Conservation (phyloP, 1,140 invertebrate species). For the Condylostylus longicornis region DNA sequence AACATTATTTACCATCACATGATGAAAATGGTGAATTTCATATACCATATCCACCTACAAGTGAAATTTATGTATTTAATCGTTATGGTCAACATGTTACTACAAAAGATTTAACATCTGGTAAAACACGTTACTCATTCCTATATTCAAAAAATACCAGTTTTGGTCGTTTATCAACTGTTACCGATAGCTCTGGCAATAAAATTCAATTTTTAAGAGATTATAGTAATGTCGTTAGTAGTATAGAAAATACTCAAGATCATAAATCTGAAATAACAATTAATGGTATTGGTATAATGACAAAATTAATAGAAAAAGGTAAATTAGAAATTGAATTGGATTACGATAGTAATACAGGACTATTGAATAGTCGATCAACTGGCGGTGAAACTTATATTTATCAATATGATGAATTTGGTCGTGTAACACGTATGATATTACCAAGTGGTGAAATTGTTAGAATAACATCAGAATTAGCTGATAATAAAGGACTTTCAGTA, state of each 20-base stretch:
- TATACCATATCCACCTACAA: slow-evolving; percentile 76
- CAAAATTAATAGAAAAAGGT: slow-evolving; percentile 65
- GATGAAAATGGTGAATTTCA: slow-evolving; percentile 84
- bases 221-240: slow-evolving; percentile 76
- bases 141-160: slow-evolving; percentile 93
- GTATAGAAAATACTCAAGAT: slow-evolving; percentile 86
- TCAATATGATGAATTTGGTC: slow-evolving; percentile 72
- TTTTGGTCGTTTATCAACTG: slow-evolving; percentile 82
- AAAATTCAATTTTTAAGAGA: slow-evolving; percentile 83
- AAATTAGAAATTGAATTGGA: slow-evolving; percentile 67
- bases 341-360: slow-evolving; percentile 66
- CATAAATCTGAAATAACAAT: slow-evolving; percentile 81
- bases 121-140: slow-evolving; percentile 84
- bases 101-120: slow-evolving; percentile 83
- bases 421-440: slow-evolving; percentile 67
- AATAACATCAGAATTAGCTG: slow-evolving; percentile 55
- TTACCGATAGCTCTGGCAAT: slow-evolving; percentile 84
- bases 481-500: slow-evolving; percentile 57
- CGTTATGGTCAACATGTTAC: slow-evolving; percentile 87
- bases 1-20: slow-evolving; percentile 76
- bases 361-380: slow-evolving; percentile 63
- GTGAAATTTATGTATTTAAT: slow-evolving; percentile 89
- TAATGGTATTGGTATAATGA: slow-evolving; percentile 70
- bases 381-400: slow-evolving; percentile 79
- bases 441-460: slow-evolving; percentile 79